A percentile compares a stretch with the other conserved stretches of the same genome.
Conservation (phyloP, 2,797 vertebrate species). For the Sitta carolinensis region DNA sequence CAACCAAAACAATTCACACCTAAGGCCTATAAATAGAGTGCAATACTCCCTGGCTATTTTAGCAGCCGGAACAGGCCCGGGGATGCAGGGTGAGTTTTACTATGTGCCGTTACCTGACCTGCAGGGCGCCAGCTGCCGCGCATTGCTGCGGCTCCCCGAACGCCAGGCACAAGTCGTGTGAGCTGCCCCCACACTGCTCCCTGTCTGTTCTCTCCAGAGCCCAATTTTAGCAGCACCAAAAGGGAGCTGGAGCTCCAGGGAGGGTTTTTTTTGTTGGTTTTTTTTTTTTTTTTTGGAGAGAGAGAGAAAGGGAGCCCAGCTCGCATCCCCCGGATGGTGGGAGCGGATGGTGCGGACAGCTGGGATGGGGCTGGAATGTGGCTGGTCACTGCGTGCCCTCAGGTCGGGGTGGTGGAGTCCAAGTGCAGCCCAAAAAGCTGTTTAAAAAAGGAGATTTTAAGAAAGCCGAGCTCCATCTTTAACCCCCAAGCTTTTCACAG, state of each 20-base stretch:
- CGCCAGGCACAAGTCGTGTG: constrained; percentile 5
- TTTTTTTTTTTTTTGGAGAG: not conserved
- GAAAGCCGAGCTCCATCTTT: not conserved
- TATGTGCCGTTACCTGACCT: constrained; percentile 56
- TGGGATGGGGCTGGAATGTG: not conserved
- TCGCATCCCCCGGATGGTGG: not conserved
- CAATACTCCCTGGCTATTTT: constrained; percentile 6
- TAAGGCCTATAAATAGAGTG: constrained; percentile 51
- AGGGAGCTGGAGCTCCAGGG: not conserved
- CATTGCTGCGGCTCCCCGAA: constrained; percentile 6
- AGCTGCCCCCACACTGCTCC: constrained; percentile 46
- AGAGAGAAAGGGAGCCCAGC: not conserved
- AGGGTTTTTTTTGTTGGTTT: not conserved
- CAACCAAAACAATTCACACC: constrained; percentile 64
- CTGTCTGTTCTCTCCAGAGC: not conserved
- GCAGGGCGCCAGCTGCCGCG: constrained; percentile 53
- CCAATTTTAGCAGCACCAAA: constrained; percentile 50
- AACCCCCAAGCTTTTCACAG: not conserved
- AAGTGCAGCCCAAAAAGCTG: not conserved
- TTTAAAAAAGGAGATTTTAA: not conserved
- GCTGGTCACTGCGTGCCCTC: not conserved
- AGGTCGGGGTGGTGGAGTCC: accelerated
- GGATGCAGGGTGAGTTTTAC: constrained; percentile 8
- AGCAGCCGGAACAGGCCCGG: constrained; percentile 52
- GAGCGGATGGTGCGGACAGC: constrained; percentile 16